phyloP scores from a whole-genome alignment of 1,140 invertebrate genomes.

The Papilio machaon region DNA sequence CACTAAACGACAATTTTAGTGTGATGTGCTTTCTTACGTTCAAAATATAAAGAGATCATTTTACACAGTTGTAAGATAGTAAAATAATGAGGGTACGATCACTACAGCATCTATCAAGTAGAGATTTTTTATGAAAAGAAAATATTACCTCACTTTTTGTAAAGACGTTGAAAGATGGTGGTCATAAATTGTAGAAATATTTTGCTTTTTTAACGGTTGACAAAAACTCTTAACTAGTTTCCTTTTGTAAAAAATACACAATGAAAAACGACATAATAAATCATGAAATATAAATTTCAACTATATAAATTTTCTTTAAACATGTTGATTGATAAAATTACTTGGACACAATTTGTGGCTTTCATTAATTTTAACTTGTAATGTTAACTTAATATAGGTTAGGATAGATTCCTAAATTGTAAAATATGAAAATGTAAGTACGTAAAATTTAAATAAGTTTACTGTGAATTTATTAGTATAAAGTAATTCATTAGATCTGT shows the following conservation, averaged over 20 bases:
- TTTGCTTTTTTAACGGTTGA: background rate
- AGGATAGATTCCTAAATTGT: no score
- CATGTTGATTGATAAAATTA: no score
- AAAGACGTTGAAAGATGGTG: background rate
- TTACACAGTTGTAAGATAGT: background rate
- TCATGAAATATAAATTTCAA: no score
- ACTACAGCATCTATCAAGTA: slow-evolving; percentile 8
- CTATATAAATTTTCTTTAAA: no score
- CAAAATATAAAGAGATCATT: background rate
- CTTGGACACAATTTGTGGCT: no score
- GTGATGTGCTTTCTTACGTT: background rate
- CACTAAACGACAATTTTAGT: background rate
- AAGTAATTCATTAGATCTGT: background rate
- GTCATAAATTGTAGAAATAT: background rate
- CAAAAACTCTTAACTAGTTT: background rate
- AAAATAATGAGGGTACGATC: slow-evolving; percentile 1
- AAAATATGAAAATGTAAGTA: no score
- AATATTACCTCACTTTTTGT: slow-evolving; percentile 1
- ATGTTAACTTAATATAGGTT: no score
- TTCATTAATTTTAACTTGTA: no score
- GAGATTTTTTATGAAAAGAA: background rate
- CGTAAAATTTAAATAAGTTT: no score
- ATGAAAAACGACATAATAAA: no score
- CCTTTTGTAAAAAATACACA: no score
- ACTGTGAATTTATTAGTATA: background rate